Conservation (phyloP, 2,797 vertebrate species). For the Phalloptychus januarius region DNA sequence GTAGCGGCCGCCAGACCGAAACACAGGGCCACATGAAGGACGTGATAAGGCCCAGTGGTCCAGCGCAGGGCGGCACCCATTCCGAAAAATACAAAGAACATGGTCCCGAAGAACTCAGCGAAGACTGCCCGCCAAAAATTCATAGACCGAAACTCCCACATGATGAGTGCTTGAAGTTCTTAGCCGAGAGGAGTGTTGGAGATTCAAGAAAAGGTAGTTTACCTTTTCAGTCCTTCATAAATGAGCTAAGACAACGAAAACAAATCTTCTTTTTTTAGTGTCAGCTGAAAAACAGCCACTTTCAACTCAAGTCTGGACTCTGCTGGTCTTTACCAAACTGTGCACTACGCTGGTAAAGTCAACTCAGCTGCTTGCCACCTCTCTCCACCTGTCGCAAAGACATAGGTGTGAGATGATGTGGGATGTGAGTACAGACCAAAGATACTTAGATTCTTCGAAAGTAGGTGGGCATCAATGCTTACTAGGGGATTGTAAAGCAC, state of each 20-base stretch:
- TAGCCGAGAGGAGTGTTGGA: conserved; percentile 38
- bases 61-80: conserved; percentile 91
- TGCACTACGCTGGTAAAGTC: conserved; percentile 55
- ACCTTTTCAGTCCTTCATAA: conserved; percentile 58
- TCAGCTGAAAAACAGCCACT: conserved; percentile 56
- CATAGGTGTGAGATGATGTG: conserved; percentile 69
- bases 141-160: conserved; percentile 95
- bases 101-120: conserved; percentile 93
- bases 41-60: conserved; percentile 86
- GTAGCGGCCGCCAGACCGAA: conserved; percentile 92
- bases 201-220: conserved; percentile 48
- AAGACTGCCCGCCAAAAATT: conserved; percentile 96
- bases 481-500: conserved; percentile 67
- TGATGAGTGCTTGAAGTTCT: conserved; percentile 71
- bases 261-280: conserved; percentile 48
- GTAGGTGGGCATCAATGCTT: conserved; percentile 71
- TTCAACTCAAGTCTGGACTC: conserved; percentile 58
- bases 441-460: conserved; percentile 69
- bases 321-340: conserved; percentile 54
- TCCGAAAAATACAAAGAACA: conserved; percentile 95
- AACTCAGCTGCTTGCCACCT: conserved; percentile 68
- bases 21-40: conserved; percentile 90
- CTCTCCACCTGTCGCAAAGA: conserved; percentile 75
- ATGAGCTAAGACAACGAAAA: conserved; percentile 38
- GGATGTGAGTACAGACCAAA: conserved; percentile 53